Percentiles rank a stretch among this genome's conserved stretches.
Evolutionary conservation across 2,888 invertebrate genomes (phyloP).

Genomic region (Hydriomena furcata): DNA sequence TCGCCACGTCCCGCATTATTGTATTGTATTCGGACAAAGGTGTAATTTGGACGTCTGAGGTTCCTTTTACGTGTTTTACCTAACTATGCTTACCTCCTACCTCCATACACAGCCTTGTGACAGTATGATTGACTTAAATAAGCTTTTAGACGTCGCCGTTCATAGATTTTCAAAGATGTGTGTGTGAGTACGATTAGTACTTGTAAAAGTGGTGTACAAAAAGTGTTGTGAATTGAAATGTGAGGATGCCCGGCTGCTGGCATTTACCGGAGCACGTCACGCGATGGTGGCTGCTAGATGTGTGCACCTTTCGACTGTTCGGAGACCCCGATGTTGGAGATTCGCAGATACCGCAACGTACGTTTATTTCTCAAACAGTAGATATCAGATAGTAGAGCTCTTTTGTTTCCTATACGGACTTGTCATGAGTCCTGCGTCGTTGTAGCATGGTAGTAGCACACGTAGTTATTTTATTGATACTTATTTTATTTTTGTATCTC

Average conservation of each 20-base stretch:
- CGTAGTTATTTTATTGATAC: no score
- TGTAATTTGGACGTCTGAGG: constrained; percentile 34
- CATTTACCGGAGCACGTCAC: constrained; percentile 83
- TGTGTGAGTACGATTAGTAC: constrained; percentile 2
- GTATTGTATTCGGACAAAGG: constrained; percentile 36
- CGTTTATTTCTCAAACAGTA: constrained; percentile 39
- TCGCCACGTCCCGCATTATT: constrained; percentile 30
- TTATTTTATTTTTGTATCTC: no score
- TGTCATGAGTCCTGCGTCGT: no score
- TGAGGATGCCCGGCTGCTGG: constrained; percentile 77
- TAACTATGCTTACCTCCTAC: no score
- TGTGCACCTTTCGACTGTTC: constrained; percentile 83
- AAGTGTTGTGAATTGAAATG: constrained; percentile 27
- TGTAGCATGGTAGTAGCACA: no score
- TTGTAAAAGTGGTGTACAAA: neutral
- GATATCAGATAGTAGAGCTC: no score
- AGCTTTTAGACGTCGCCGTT: constrained; percentile 2
- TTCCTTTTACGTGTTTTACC: constrained; percentile 10
- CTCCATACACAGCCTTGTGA: neutral
- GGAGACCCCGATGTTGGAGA: constrained; percentile 67
- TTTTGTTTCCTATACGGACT: no score
- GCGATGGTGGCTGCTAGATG: constrained; percentile 86
- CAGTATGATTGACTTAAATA: neutral
- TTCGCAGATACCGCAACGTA: constrained; percentile 76
- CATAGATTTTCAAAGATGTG: constrained; percentile 2